Base-by-base conservation (phyloP, 2,797 vertebrate genomes). In the Muscicapa comitata region DNA sequence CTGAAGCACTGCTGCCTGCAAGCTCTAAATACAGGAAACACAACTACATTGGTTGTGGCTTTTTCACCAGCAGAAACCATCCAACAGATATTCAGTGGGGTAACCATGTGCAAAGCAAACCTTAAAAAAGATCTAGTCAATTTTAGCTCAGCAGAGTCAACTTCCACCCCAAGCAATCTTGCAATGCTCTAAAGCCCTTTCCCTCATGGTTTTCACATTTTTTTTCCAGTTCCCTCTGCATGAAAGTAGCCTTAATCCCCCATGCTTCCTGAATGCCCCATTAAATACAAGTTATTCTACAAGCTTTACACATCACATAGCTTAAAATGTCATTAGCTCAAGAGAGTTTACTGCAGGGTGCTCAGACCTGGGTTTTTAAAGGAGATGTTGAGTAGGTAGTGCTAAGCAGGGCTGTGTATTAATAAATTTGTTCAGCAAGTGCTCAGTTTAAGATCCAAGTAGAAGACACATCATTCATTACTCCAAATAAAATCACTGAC, bases 251-350 rank as follows among this genome's bases (percentile, higher is more conserved):
- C 68, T 40, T 88, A 85, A 55, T 78, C 43, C 73, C 26, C 20
- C 35, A 28, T 0, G 3, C 35, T 86, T 94, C 62, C 90, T 28
- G 26, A 72, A 83, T 25, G 73, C 15, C 59, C 88, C 68, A 85
- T 79, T 76, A 90, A 86, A 86, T 78, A 58, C 62, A 92, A 68
- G 68, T 86, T 83, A 78, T 66, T 90, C 76, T 48, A 62, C 73
- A 84, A 79, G 29, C 43, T 70, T 70, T 86, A 84, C 37, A 48
- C 21, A 70, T 35, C 74, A 42, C 4, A 1, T 35, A 75, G 66
- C 66, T 93, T 66, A 81, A 86, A 86, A 92, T 18, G 10, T 16
- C 70, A 9, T 66, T 48, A 62, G 62, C 29, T 62, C 45, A 10
- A 21, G 48, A 75, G 54, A 4, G 7, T 50, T 75, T 81, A 65